phyloP scores from a whole-genome alignment of 2,888 invertebrate species.

The Agrotis segetum region DNA sequence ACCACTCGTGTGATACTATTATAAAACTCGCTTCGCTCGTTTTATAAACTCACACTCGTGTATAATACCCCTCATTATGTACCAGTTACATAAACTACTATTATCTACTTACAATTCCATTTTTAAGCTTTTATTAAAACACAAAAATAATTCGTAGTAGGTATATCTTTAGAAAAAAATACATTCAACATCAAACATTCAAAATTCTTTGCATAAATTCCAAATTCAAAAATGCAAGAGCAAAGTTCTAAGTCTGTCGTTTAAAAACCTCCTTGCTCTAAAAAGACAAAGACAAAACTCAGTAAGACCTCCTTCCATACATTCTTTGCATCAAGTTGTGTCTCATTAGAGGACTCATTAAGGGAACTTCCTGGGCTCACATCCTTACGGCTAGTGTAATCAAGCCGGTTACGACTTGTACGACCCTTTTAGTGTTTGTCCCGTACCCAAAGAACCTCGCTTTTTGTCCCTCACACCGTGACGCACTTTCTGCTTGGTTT shows the following conservation, averaged over 20 bases:
- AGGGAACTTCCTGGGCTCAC: constrained; percentile 34
- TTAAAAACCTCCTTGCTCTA: background rate
- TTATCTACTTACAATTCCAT: too few species aligned
- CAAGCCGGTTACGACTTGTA: constrained; percentile 40
- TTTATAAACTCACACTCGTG: too few species aligned
- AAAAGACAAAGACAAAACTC: constrained; percentile 12
- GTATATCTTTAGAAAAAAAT: background rate
- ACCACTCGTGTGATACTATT: too few species aligned
- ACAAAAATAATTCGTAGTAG: too few species aligned
- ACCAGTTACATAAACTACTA: too few species aligned
- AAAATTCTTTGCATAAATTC: background rate
- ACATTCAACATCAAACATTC: background rate
- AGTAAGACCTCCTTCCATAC: background rate
- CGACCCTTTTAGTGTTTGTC: constrained; percentile 42
- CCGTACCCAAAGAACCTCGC: constrained; percentile 24
- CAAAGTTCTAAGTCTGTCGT: background rate
- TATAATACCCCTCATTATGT: too few species aligned
- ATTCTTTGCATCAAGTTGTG: constrained; percentile 41
- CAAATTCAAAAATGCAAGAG: background rate
- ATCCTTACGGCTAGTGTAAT: constrained; percentile 48
- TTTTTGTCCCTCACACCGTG: constrained; percentile 37
- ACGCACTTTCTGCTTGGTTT: constrained; percentile 37
- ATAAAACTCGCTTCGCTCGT: too few species aligned
- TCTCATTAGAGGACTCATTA: constrained; percentile 52
- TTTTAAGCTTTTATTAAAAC: too few species aligned